Base-by-base conservation (phyloP, 2,888 invertebrate genomes). In the Drosophila heteroneura region DNA sequence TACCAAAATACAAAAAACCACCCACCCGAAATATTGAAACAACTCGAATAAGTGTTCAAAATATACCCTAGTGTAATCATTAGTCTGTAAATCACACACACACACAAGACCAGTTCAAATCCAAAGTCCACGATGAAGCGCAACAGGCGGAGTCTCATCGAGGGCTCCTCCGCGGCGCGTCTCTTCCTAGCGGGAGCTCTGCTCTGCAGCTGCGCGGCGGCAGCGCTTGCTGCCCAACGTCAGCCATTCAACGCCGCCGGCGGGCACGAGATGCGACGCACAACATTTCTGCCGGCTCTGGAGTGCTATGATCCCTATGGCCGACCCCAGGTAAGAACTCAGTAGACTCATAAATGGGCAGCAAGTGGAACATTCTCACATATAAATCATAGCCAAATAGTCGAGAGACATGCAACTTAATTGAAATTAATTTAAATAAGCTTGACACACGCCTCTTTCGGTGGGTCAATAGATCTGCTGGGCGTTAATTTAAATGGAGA, bases 241-340 rank as follows among this genome's bases (percentile, higher is more conserved):
- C 79, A 58, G 52, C 84, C 83, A 60, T 83, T 90, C 57, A 86
- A 81, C 62, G 88, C 85, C 0, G 89, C 81, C n/a, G 89, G 86
- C 10, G 87, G 83, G 52, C 90, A 91, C 60, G 83, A 85, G 61
- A 64, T 85, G 41, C 85, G 88, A 5, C 83, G 83, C 66, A 91
- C 93, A 35, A 93, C 93, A 41, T 93, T 92, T 69, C 91, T 92
- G 92, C 93, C 93, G 49, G 93, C 93, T 16, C 82, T 93, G 78
- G 93, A 93, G 83, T 95, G 95, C 89, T 95, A 95, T 85, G 95
- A 95, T 91, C 93, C 94, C 66, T 95, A 94, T 81, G 94, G 94
- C 62, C 93, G 94, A 88, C 94, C 95, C 16, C 95, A 94, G 94
- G 95, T 95, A 92, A 93, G 91, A 62, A 1, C 9, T 30, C 3